phyloP scores from a whole-genome alignment of 1,140 invertebrate genomes.

The Leptopilina boulardi region DNA sequence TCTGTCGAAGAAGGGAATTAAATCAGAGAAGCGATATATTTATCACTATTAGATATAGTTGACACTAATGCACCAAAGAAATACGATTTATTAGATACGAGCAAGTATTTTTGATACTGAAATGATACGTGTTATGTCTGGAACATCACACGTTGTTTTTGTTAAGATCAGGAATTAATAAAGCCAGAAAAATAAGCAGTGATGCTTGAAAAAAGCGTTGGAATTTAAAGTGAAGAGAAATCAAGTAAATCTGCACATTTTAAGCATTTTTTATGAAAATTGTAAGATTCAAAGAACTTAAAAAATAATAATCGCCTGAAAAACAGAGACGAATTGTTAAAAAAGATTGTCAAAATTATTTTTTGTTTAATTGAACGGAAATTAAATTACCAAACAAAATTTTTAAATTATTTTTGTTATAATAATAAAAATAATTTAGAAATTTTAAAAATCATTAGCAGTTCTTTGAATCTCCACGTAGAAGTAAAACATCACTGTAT shows the following conservation, averaged over 20 bases:
- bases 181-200: not conserved
- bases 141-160: slow-evolving; percentile 7
- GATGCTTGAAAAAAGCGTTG: not conserved
- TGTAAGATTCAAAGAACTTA: not conserved
- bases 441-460: no score
- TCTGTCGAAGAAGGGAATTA: slow-evolving; percentile 26
- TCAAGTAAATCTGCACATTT: not conserved
- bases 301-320: no score
- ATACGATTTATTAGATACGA: slow-evolving; percentile 32
- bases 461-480: not conserved
- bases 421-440: no score
- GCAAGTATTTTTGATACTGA: slow-evolving; percentile 62
- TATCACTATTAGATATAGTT: slow-evolving; percentile 40
- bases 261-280: slow-evolving; percentile 1
- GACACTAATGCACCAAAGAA: slow-evolving; percentile 46
- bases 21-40: slow-evolving; percentile 33
- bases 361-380: no score
- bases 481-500: not conserved
- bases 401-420: no score
- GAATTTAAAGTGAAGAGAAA: not conserved
- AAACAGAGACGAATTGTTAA: no score
- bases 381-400: no score
- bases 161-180: slow-evolving; percentile 26
- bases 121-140: slow-evolving; percentile 55
- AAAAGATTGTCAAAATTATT: no score